Conservation (phyloP, 1,140 invertebrate genomes). For the Zaprionus ornatus region DNA sequence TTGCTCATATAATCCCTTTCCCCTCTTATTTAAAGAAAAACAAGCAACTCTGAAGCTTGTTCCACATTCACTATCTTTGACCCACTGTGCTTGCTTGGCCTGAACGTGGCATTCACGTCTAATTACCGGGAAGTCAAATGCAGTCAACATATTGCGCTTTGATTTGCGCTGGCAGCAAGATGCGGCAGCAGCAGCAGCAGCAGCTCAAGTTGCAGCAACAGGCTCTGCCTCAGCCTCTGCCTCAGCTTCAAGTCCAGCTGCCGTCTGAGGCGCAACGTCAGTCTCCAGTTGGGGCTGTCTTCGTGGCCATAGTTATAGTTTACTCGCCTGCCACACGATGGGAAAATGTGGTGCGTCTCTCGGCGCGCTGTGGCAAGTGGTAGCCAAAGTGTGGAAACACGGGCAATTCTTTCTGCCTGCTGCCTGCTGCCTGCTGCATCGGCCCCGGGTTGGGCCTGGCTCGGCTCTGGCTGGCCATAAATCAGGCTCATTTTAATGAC, state of each 20-base stretch:
- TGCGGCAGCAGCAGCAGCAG: constrained; percentile 44
- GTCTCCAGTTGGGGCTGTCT: constrained; percentile 43
- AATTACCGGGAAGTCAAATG: constrained; percentile 82
- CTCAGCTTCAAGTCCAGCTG: neutral
- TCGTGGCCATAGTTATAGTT: constrained; percentile 67
- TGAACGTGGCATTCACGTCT: constrained; percentile 66
- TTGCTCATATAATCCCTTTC: too few relatives aligned
- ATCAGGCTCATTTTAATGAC: constrained; percentile 82
- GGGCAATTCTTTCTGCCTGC: constrained; percentile 50
- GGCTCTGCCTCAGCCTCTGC: neutral
- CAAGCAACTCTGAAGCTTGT: too few relatives aligned
- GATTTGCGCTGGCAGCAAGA: constrained; percentile 72
- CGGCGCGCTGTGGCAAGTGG: constrained; percentile 57
- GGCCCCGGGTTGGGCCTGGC: constrained; percentile 36
- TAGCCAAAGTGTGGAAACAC: constrained; percentile 80
- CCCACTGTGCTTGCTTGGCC: constrained; percentile 25
- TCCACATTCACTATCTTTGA: neutral
- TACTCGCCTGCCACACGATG: constrained; percentile 64
- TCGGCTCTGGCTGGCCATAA: constrained; percentile 48
- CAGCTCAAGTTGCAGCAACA: constrained; percentile 13
- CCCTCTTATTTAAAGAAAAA: too few relatives aligned
- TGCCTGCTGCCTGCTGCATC: neutral
- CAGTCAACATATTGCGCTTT: constrained; percentile 80
- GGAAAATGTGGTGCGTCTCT: constrained; percentile 67
- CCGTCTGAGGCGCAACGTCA: constrained; percentile 10